These are phyloP conservation scores for Carcharodon carcharias DNA, from an alignment of 2,797 vertebrate genomes.

Conservation along the genomic window DNA sequence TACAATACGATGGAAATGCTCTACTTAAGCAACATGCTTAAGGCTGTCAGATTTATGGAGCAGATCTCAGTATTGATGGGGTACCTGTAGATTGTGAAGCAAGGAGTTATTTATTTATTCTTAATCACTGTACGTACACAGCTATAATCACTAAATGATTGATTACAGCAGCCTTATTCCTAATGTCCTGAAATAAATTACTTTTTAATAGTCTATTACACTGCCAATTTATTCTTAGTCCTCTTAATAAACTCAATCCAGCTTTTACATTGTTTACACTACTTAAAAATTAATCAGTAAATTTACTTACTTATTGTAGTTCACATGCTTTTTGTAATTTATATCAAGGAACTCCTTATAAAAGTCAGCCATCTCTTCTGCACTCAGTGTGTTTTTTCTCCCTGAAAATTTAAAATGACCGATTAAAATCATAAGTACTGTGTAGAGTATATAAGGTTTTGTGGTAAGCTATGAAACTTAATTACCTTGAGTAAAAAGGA, in stretches of 20 bases:
- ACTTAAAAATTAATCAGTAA: not conserved
- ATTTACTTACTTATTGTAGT: constrained; percentile 80
- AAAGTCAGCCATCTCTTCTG: constrained; percentile 90
- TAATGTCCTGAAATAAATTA: not conserved
- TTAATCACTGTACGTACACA: not conserved
- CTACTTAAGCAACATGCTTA: not conserved
- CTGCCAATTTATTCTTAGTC: not conserved
- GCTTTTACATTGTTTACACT: not conserved
- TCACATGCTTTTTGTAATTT: constrained; percentile 73
- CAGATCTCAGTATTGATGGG: not conserved
- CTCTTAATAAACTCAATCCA: not conserved
- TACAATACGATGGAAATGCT: not conserved
- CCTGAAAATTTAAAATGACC: constrained; percentile 58
- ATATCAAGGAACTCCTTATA: constrained; percentile 84
- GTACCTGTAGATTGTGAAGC: not conserved
- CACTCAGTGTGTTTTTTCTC: constrained; percentile 62
- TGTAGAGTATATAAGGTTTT: not conserved
- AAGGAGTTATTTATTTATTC: not conserved
- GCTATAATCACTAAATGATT: not conserved
- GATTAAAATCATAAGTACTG: not conserved
- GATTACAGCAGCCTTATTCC: not conserved
- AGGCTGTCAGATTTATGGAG: not conserved
- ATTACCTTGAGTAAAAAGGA: constrained; percentile 9
- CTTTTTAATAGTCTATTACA: not conserved
- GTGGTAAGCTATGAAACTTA: not conserved